Evolutionary conservation across 2,113 vertebrate genomes (phyloP).

Genomic region (Pavo muticus): DNA sequence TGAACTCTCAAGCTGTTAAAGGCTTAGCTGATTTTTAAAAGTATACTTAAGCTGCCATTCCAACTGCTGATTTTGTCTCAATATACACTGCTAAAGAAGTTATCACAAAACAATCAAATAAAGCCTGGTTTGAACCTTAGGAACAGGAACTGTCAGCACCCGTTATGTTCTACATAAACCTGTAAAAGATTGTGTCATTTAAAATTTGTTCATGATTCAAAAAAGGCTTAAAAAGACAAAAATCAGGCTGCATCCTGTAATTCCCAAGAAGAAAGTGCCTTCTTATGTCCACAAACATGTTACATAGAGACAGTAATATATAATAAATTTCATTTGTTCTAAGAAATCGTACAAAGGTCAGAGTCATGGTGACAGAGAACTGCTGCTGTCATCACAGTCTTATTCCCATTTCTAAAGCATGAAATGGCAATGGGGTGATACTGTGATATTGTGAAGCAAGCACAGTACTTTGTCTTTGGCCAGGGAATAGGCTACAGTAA

Average conservation of each 20-base stretch:
- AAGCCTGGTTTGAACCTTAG: slow-evolving; percentile 83
- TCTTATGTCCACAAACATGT: background rate
- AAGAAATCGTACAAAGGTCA: background rate
- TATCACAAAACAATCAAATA: slow-evolving; percentile 85
- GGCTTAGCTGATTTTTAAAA: background rate
- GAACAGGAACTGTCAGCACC: slow-evolving; percentile 81
- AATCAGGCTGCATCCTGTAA: background rate
- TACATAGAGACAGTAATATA: background rate
- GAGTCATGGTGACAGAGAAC: background rate
- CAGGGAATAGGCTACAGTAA: background rate
- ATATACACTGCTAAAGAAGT: slow-evolving; percentile 83
- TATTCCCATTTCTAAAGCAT: background rate
- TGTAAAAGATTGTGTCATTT: slow-evolving; percentile 8
- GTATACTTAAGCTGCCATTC: background rate
- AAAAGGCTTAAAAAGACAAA: background rate
- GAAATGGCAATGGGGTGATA: background rate
- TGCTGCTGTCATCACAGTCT: background rate
- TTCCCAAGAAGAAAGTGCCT: background rate
- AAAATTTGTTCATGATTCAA: background rate
- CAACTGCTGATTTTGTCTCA: slow-evolving; percentile 72
- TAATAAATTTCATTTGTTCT: background rate
- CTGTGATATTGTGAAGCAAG: background rate
- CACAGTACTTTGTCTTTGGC: background rate
- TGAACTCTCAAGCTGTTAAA: background rate
- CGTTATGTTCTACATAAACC: slow-evolving; percentile 82